Evolutionary conservation across 2,797 vertebrate species (phyloP), one percentile per base, ranked within the genome.

Genomic region (Spizella passerina): DNA sequence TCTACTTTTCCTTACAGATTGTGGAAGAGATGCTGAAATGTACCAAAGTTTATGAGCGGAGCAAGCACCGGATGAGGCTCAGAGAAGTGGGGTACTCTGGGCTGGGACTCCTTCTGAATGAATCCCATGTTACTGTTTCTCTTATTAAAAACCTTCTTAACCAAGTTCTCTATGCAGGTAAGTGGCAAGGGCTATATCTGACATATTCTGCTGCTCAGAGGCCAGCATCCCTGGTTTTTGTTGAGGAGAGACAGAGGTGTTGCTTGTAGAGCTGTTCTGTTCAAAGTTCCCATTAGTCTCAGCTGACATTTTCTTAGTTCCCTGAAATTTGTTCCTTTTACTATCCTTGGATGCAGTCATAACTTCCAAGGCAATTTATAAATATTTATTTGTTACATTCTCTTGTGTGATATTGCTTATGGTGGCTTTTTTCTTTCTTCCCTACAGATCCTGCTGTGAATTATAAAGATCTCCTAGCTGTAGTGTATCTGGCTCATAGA

Each of bases 11-110:
- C 30, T 71, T 61, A 13, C 94, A 99, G 99, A 97, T 99, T 56
- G 98, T 99, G 84, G 99, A 99, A 93, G 98, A 99, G 53, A 99
- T 99, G 99, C 93, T 99, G 93, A 99, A 98, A 95, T 99, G 99
- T 64, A 99, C 99, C 70, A 99, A 99, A 38, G 99, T 99, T 94
- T 99, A 99, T 73, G 99, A 99, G 94, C 98, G 98, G 90, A 99
- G 98, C 86, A 99, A 99, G 78, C 99, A 99, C 86, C 98, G 99
- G 8, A 95, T 99, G 94, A 98, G 99, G 59, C 98, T 99, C 90
- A 98, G 99, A 96, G 99, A 99, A 90, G 98, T 98, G 23, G 99
- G 99, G 14, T 99, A 99, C 96, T 98, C 98, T 1, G 99, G 99
- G 15, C 97, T 99, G 76, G 98, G 99, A 5, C 98, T 99, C 30